Evolutionary conservation across 2,888 invertebrate species (phyloP).

Genomic region (Drosophila pseudotakahashii): DNA sequence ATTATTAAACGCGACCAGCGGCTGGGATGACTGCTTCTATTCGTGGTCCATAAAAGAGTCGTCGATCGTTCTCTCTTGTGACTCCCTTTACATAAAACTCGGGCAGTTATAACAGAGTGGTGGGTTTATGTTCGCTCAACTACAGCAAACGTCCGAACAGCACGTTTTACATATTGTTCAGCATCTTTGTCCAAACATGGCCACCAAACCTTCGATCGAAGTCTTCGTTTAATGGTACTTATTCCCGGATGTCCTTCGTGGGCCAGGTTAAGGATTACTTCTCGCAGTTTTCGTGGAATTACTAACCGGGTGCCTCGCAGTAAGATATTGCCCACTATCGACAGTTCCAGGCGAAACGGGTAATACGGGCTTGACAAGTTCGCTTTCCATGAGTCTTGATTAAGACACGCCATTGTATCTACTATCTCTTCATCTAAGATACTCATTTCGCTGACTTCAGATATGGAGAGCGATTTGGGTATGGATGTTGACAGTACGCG

Average conservation of each 20-base stretch:
- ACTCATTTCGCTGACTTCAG: not conserved
- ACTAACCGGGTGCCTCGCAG: not conserved
- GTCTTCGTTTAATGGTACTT: not conserved
- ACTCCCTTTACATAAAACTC: no score
- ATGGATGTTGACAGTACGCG: no score
- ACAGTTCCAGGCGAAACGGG: not conserved
- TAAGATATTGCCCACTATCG: not conserved
- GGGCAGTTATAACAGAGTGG: no score
- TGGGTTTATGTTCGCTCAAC: no score
- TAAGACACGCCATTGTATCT: not conserved
- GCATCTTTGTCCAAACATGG: not conserved
- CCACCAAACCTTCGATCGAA: not conserved
- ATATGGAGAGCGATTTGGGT: no score
- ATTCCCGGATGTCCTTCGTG: constrained; percentile 28
- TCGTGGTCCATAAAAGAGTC: no score
- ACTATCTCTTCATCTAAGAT: not conserved
- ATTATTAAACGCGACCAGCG: no score
- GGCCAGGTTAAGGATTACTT: constrained; percentile 8
- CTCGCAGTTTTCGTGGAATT: constrained; percentile 1
- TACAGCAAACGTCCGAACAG: no score
- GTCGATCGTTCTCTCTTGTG: no score
- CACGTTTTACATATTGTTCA: not conserved
- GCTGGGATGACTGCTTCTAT: no score
- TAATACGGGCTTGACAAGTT: not conserved
- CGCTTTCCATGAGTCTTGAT: not conserved